Evolutionary conservation across 2,888 invertebrate genomes (phyloP), one percentile per base, ranked within the genome.

Genomic region (Drosophila neonasuta): DNA sequence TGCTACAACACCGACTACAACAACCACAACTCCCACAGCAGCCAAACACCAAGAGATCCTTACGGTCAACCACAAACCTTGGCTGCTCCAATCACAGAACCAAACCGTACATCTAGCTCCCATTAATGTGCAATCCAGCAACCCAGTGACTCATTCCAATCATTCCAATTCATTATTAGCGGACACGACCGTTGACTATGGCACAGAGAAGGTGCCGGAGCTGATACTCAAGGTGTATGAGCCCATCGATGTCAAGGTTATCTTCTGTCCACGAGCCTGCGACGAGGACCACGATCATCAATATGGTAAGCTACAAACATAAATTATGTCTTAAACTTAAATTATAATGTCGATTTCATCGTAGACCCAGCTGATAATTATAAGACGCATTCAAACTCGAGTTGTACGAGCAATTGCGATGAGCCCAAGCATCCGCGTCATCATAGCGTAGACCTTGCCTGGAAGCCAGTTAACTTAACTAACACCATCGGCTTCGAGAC

Each of bases 221-320:
- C 74, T 90, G 5, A 86, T 87, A 32, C 71, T 90, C 30, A 80
- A 78, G 63, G 85, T 88, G 5, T 79, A 83, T 55, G 77, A 83
- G 52, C 88, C 88, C 41, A 75, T 90, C 51, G 89, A 90, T 67
- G 67, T 90, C 17, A 86, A 79, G 42, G 81, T 90, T 24, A 69
- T 85, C 55, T 86, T 86, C 60, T 90, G 90, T 60, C 86, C 88
- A 5, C 65, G 67, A 10, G 49, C 66, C 20, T 90, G 90, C 58
- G 69, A 74, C 11, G 64, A 79, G 59, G 69, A 84, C 5, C 90
- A 90, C 58, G 77, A 81, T 36, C 90, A 88, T 61, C 80, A 71
- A 60, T 83, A 41, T 60, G 85, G 88, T 88, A 74, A 80, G 79
- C 64, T 8, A 9, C 8, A 4, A 24, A 10, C 0, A 11, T 1